A percentile compares a stretch with the other conserved stretches of the same genome.
Evolutionary conservation across 2,888 invertebrate species (phyloP).

Genomic region (Hartigia nigra): DNA sequence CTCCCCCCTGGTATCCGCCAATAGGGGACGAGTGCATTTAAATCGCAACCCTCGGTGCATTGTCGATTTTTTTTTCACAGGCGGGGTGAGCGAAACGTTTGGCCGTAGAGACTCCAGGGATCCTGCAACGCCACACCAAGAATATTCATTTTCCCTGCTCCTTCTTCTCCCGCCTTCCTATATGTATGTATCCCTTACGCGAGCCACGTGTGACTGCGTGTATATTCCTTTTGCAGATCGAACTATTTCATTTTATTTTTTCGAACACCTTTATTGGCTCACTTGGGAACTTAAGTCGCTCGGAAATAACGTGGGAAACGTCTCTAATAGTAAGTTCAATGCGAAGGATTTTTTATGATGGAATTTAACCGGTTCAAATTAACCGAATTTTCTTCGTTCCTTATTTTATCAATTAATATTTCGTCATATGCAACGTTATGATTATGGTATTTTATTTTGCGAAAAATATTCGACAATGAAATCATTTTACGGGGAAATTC

Average conservation of each 20-base stretch:
- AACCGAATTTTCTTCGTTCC: neutral
- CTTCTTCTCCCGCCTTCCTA: neutral
- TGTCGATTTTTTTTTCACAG: constrained; percentile 52
- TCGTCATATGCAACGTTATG: neutral
- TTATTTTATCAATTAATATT: neutral
- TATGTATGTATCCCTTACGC: neutral
- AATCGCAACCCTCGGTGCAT: constrained; percentile 62
- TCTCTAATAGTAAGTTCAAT: neutral
- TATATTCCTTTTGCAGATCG: neutral
- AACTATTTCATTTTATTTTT: neutral
- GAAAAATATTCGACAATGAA: neutral
- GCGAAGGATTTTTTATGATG: neutral
- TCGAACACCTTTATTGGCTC: neutral
- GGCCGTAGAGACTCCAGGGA: constrained; percentile 15
- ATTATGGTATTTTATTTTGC: too few species aligned
- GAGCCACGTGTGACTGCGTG: neutral
- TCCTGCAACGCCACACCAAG: constrained; percentile 22
- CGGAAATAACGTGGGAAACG: neutral
- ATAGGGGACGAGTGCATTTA: constrained; percentile 59
- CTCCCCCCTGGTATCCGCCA: constrained; percentile 57
- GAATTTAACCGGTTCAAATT: neutral
- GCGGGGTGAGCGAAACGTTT: constrained; percentile 44
- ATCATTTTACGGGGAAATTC: neutral
- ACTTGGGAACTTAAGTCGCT: neutral
- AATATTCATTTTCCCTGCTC: constrained; percentile 41